Percentiles rank a stretch among this genome's conserved stretches.
Conservation (phyloP, 2,797 vertebrate genomes). For the Gallirallus australis region DNA sequence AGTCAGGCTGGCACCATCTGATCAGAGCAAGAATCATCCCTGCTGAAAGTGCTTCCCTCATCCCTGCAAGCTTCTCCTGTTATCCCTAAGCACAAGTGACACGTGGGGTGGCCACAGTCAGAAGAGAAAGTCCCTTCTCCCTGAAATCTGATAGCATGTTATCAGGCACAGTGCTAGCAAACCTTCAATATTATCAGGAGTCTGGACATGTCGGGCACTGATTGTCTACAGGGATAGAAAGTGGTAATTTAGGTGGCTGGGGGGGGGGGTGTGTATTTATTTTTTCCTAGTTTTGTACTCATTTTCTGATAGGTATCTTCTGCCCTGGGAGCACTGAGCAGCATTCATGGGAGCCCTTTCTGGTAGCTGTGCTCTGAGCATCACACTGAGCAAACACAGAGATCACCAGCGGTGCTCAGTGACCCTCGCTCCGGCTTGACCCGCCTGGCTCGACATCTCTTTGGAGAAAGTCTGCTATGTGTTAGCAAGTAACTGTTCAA, state of each 20-base stretch:
- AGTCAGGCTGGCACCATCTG: neutral
- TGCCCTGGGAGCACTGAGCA: neutral
- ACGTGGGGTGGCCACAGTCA: neutral
- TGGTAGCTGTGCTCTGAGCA: neutral
- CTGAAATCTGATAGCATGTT: neutral
- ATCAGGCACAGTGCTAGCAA: neutral
- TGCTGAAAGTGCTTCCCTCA: neutral
- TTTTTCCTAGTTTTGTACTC: neutral
- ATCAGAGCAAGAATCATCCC: neutral
- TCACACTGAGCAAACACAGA: constrained; percentile 19
- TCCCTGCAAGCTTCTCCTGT: neutral
- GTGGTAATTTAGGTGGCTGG: neutral
- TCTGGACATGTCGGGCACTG: neutral
- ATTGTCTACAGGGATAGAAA: neutral
- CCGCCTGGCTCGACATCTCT: neutral
- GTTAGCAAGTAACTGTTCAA: constrained; percentile 77
- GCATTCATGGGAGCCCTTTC: neutral
- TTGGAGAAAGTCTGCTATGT: constrained; percentile 68
- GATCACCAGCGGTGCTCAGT: neutral
- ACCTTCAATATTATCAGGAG: neutral
- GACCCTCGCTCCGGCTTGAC: constrained; percentile 27
- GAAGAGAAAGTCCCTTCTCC: neutral
- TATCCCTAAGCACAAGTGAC: neutral
- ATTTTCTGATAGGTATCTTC: neutral
- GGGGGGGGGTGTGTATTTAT: neutral